phyloP scores from a whole-genome alignment of 2,888 invertebrate species.

The Acanthosepion pharaonis region DNA sequence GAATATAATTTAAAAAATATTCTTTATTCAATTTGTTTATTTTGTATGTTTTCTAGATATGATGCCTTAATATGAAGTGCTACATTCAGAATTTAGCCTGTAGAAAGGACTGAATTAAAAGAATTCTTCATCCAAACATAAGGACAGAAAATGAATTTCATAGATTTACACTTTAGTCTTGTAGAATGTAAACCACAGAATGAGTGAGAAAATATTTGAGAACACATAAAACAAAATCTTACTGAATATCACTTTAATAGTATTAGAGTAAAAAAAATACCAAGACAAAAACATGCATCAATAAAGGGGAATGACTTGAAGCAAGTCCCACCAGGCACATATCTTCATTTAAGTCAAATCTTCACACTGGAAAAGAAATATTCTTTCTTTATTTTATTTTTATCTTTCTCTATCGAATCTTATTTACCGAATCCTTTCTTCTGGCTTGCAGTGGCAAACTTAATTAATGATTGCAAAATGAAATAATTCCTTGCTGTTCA shows the following conservation, averaged over 20 bases:
- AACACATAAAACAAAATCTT: background rate
- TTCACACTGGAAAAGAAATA: background rate
- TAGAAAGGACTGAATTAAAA: background rate
- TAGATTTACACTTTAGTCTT: background rate
- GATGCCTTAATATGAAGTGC: too few species aligned
- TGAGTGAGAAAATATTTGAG: background rate
- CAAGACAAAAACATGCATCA: background rate
- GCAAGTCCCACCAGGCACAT: background rate
- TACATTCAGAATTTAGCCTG: background rate
- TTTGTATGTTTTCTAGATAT: too few species aligned
- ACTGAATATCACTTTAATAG: background rate
- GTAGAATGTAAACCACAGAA: background rate
- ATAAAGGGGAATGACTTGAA: background rate
- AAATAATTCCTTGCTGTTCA: background rate
- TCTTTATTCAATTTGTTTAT: too few species aligned
- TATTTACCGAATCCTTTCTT: constrained; percentile 33
- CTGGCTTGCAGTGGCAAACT: constrained; percentile 10
- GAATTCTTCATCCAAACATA: background rate
- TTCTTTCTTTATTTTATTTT: background rate
- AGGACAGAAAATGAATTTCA: background rate
- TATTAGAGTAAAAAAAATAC: background rate
- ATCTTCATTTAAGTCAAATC: background rate
- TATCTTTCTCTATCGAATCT: background rate
- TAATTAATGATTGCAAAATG: constrained; percentile 21
- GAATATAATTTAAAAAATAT: too few species aligned